Evolutionary conservation across 2,888 invertebrate genomes (phyloP).

Genomic region (Augochlorella aurata): DNA sequence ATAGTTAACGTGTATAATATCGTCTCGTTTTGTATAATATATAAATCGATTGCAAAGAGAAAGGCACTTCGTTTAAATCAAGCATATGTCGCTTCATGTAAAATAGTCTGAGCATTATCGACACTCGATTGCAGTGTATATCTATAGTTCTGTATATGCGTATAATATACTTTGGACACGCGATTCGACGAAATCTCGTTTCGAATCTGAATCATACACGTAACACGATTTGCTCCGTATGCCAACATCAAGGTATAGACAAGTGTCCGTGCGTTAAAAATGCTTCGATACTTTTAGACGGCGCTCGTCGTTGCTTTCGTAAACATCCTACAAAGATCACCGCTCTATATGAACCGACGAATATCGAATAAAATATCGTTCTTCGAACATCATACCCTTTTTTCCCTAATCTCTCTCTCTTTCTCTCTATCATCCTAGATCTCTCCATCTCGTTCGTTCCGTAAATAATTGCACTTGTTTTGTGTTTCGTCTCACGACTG

Average conservation of each 20-base stretch:
- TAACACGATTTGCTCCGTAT: slow-evolving; percentile 50
- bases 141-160: slow-evolving; percentile 17
- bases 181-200: slow-evolving; percentile 50
- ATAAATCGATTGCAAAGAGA: slow-evolving; percentile 72
- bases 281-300: slow-evolving; percentile 56
- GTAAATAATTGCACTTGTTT: slow-evolving; percentile 67
- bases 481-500: slow-evolving; percentile 38
- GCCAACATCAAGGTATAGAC: slow-evolving; percentile 46
- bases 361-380: slow-evolving; percentile 53
- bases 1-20: slow-evolving; percentile 41
- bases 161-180: slow-evolving; percentile 50
- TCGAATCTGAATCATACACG: slow-evolving; percentile 51
- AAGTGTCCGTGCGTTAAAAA: slow-evolving; percentile 57
- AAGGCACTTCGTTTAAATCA: slow-evolving; percentile 75
- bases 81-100: slow-evolving; percentile 61
- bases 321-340: slow-evolving; percentile 55
- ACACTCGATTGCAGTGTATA: slow-evolving; percentile 47
- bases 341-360: slow-evolving; percentile 42
- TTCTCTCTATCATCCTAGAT: not conserved
- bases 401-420: not conserved
- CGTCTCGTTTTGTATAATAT: slow-evolving; percentile 50
- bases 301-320: slow-evolving; percentile 43
- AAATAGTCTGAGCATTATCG: slow-evolving; percentile 63
- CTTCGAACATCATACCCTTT: slow-evolving; percentile 48
- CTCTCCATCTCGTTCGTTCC: not conserved